These are phyloP conservation scores for Anniella stebbinsi DNA, from an alignment of 2,797 vertebrate genomes.

Conservation along the genomic window DNA sequence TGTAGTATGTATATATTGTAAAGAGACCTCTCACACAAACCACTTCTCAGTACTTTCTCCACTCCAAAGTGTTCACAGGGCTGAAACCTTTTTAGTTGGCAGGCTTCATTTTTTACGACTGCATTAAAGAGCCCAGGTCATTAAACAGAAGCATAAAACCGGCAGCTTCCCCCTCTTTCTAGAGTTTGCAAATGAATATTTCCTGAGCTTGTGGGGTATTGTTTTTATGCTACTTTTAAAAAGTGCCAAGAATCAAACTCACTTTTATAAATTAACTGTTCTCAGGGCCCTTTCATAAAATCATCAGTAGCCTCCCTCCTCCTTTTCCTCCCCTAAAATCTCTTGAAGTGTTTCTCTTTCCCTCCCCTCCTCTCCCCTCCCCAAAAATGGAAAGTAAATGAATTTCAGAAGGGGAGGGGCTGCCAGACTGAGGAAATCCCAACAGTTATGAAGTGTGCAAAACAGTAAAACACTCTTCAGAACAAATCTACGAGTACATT, in stretches of 20 bases:
- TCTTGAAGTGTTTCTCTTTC: slow-evolving; percentile 5
- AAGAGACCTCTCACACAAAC: background rate
- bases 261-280: background rate
- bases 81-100: slow-evolving; percentile 47
- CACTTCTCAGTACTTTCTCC: background rate
- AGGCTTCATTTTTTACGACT: slow-evolving; percentile 56
- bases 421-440: slow-evolving; percentile 32
- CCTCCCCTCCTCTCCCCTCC: slow-evolving; percentile 5
- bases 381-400: slow-evolving; percentile 7
- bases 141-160: slow-evolving; percentile 29
- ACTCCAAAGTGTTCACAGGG: slow-evolving; percentile 44
- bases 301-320: background rate
- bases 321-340: background rate
- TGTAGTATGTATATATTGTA: background rate
- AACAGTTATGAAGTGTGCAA: slow-evolving; percentile 23
- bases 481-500: background rate
- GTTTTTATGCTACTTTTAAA: background rate
- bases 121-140: slow-evolving; percentile 52
- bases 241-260: slow-evolving; percentile 14
- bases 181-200: slow-evolving; percentile 1
- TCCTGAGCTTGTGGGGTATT: background rate
- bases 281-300: background rate
- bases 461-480: background rate
- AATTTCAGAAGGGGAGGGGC: slow-evolving; percentile 42
- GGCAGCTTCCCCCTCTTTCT: background rate